These are phyloP conservation scores for Semicossyphus pulcher DNA, from an alignment of 2,113 vertebrate species.

Conservation along the genomic window DNA sequence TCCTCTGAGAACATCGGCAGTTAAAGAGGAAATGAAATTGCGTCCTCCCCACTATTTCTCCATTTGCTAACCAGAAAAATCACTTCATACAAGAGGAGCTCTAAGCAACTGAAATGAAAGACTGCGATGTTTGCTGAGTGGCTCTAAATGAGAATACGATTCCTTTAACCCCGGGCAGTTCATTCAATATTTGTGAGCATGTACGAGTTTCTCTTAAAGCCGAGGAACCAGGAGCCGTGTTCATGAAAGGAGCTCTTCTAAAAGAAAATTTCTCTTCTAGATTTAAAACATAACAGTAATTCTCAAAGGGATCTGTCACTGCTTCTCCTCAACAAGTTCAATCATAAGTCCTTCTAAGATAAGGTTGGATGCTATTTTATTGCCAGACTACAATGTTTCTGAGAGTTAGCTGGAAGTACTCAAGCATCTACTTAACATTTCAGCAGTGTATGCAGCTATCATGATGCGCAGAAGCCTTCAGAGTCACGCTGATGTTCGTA, in stretches of 20 bases:
- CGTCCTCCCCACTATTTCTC: conserved; percentile 22
- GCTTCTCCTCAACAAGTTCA: conserved; percentile 14
- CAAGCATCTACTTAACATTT: conserved; percentile 18
- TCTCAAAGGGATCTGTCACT: not conserved
- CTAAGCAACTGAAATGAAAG: conserved; percentile 60
- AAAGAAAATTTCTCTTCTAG: conserved; percentile 16
- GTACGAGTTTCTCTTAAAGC: conserved; percentile 53
- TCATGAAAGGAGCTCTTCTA: conserved; percentile 53
- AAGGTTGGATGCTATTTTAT: no score
- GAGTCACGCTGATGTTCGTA: not conserved
- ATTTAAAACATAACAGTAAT: conserved; percentile 38
- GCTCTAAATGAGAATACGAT: conserved; percentile 76
- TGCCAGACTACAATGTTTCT: no score
- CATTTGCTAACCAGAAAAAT: conserved; percentile 53
- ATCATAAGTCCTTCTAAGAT: not conserved
- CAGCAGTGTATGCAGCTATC: not conserved
- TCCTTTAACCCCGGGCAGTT: conserved; percentile 63
- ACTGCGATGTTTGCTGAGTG: conserved; percentile 64
- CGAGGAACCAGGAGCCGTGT: conserved; percentile 25
- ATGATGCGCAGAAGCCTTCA: not conserved
- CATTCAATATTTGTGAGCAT: conserved; percentile 68
- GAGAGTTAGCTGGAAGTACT: no score
- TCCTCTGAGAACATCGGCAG: conserved; percentile 11
- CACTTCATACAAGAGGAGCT: conserved; percentile 42
- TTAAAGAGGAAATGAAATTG: conserved; percentile 42